Conservation (phyloP, 2,888 invertebrate genomes). For the Orthosia gothica region DNA sequence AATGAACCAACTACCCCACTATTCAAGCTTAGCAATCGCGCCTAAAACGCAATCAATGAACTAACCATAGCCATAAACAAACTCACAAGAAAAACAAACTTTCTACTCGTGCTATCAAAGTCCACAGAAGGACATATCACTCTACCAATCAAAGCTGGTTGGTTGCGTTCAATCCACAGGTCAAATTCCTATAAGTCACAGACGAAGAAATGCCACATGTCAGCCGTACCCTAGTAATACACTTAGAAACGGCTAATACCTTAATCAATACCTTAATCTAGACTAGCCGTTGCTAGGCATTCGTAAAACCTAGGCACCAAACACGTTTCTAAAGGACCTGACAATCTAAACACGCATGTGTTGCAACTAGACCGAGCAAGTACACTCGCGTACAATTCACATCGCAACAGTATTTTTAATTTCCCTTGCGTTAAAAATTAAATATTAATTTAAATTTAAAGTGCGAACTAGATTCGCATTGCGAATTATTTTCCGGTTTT, state of each 20-base stretch:
- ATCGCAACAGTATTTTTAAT: conserved; percentile 44
- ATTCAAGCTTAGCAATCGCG: background rate
- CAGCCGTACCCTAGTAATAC: conserved; percentile 27
- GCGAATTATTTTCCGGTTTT: conserved; percentile 45
- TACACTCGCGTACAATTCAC: conserved; percentile 58
- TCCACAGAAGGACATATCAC: conserved; percentile 27
- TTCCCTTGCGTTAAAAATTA: conserved; percentile 58
- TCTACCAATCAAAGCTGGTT: conserved; percentile 29
- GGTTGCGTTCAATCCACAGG: conserved; percentile 21
- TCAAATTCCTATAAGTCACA: conserved; percentile 38
- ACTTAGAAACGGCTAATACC: conserved; percentile 31
- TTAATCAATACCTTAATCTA: conserved; percentile 28
- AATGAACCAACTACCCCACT: background rate
- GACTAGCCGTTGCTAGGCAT: conserved; percentile 51
- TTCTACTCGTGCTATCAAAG: conserved; percentile 28
- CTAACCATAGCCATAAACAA: conserved; percentile 1
- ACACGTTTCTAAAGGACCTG: conserved; percentile 47
- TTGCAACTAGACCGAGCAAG: conserved; percentile 49
- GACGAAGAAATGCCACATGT: conserved; percentile 43
- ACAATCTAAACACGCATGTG: conserved; percentile 40
- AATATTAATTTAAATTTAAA: conserved; percentile 58
- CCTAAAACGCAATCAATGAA: background rate
- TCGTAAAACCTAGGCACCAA: conserved; percentile 27
- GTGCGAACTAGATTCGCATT: conserved; percentile 53
- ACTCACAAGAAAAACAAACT: conserved; percentile 25